Evolutionary conservation across 2,888 invertebrate genomes (phyloP).

Genomic region (Thecocarcelia acutangulata): DNA sequence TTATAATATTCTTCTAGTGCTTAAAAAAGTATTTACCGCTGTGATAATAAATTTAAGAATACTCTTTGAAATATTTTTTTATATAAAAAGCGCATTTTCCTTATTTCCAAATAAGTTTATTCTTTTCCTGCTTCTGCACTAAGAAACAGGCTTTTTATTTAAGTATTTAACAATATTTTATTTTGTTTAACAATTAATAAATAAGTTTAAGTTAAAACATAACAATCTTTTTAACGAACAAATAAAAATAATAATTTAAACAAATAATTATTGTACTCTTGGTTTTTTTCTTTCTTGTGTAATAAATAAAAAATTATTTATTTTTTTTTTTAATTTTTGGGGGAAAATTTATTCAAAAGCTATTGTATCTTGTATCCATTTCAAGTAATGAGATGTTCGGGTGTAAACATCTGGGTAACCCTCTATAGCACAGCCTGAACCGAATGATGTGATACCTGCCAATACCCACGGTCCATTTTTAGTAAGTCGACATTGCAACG

Average conservation of each 20-base stretch:
- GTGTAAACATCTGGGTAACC: slow-evolving; percentile 95
- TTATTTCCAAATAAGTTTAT: neutral
- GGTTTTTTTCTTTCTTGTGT: slow-evolving; percentile 34
- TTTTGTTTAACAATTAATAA: slow-evolving; percentile 52
- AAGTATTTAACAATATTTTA: slow-evolving; percentile 42
- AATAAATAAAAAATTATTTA: neutral
- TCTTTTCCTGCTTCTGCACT: slow-evolving; percentile 3
- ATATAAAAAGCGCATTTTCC: slow-evolving; percentile 15
- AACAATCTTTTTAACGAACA: slow-evolving; percentile 52
- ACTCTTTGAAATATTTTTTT: slow-evolving; percentile 37
- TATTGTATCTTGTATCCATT: slow-evolving; percentile 87
- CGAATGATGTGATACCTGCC: slow-evolving; percentile 94
- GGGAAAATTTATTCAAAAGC: slow-evolving; percentile 73
- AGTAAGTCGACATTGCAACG: slow-evolving; percentile 89
- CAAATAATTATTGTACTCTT: slow-evolving; percentile 53
- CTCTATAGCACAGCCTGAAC: slow-evolving; percentile 93
- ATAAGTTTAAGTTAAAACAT: slow-evolving; percentile 48
- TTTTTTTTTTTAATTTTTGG: neutral
- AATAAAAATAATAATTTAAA: slow-evolving; percentile 59
- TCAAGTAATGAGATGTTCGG: slow-evolving; percentile 90
- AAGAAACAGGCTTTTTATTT: slow-evolving; percentile 24
- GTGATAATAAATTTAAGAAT: slow-evolving; percentile 67
- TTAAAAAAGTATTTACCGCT: slow-evolving; percentile 61
- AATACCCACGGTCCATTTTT: slow-evolving; percentile 92
- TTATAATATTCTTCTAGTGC: slow-evolving; percentile 26